Evolutionary conservation across 2,888 invertebrate species (phyloP).

Genomic region (Orchesellides sinensis): DNA sequence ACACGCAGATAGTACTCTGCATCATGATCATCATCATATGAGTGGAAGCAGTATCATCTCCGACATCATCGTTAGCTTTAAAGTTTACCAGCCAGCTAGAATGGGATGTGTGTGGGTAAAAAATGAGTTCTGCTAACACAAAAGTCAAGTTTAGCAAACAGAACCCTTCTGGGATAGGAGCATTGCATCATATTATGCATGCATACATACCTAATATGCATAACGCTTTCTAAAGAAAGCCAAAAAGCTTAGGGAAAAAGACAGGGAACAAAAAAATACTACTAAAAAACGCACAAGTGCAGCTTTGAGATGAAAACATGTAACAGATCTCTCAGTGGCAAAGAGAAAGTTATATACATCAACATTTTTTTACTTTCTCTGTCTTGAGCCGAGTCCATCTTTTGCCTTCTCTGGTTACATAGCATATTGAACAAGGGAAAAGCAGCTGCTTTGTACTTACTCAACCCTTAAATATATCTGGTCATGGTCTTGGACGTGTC

Average conservation of each 20-base stretch:
- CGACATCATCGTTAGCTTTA: slow-evolving; percentile 31
- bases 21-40: background rate
- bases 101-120: background rate
- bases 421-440: background rate
- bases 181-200: background rate
- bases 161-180: background rate
- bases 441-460: background rate
- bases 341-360: background rate
- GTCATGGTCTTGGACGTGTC: background rate
- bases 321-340: background rate
- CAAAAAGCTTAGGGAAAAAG: slow-evolving; percentile 1
- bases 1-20: slow-evolving; percentile 38
- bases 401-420: background rate
- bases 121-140: background rate
- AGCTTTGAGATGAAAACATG: background rate
- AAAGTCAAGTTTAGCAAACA: background rate
- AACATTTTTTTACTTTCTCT: background rate
- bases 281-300: background rate
- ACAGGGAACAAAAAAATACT: background rate
- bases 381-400: background rate
- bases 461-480: no score
- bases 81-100: background rate
- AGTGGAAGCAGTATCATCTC: no score
- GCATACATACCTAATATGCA: slow-evolving; percentile 29
- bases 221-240: slow-evolving; percentile 21